Conservation (phyloP, 2,797 vertebrate genomes). For the Anas bernieri region DNA sequence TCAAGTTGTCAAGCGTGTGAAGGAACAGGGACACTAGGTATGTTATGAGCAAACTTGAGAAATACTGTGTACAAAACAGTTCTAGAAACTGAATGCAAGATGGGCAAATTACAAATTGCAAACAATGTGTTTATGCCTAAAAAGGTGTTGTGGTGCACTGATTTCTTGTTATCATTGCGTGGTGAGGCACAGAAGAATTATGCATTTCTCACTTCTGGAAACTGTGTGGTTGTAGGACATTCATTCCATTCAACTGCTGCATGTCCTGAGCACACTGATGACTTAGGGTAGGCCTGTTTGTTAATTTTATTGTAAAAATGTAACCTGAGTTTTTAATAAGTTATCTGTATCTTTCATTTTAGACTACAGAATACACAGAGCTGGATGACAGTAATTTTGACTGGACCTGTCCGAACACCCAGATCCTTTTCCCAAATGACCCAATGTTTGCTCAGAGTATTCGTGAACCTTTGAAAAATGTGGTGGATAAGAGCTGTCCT, state of each 20-base stretch:
- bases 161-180: not conserved
- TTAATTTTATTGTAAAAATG: not conserved
- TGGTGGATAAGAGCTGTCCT: slow-evolving; percentile 96
- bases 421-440: slow-evolving; percentile 94
- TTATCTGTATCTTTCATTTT: slow-evolving; percentile 8
- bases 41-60: not conserved
- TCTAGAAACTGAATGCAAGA: not conserved
- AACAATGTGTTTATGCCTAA: rapidly evolving
- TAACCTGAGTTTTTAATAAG: not conserved
- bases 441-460: slow-evolving; percentile 93
- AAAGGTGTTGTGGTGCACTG: not conserved
- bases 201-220: not conserved
- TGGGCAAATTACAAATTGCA: not conserved
- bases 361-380: slow-evolving; percentile 85
- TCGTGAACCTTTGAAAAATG: slow-evolving; percentile 93
- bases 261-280: not conserved
- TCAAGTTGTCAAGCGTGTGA: not conserved
- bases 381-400: slow-evolving; percentile 97
- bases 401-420: slow-evolving; percentile 97
- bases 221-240: not conserved
- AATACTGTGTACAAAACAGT: not conserved
- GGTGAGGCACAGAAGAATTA: not conserved
- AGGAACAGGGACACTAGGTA: not conserved
- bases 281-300: not conserved
- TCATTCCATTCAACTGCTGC: not conserved